These are phyloP conservation scores for human (Homo sapiens) DNA, from an alignment of 2,113 vertebrate species.

Conservation along the genomic window DNA sequence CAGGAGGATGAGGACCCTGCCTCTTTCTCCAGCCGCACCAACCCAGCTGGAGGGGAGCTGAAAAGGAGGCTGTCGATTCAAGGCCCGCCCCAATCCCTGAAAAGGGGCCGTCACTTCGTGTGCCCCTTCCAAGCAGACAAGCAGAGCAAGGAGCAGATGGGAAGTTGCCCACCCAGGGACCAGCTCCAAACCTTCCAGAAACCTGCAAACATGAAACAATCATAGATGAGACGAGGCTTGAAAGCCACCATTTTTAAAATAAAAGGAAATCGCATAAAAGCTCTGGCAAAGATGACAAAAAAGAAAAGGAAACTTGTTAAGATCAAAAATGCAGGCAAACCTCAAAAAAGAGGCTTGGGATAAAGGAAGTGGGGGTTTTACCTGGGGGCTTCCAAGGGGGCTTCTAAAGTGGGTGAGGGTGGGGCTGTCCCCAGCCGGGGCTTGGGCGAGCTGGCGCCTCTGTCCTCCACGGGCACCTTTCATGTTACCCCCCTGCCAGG, in stretches of 20 bases:
- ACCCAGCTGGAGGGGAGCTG: background rate
- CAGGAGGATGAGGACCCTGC: fast-evolving
- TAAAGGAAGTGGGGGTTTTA: constrained; percentile 76
- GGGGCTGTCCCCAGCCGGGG: constrained; percentile 31
- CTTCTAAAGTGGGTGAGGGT: constrained; percentile 72
- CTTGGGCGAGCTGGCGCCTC: constrained; percentile 62
- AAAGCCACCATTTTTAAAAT: constrained; percentile 77
- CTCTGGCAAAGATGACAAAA: constrained; percentile 82
- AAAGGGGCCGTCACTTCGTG: background rate
- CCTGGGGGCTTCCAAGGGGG: constrained; percentile 76
- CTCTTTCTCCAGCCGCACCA: background rate
- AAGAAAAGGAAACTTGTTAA: constrained; percentile 79
- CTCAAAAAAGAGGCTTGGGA: constrained; percentile 80
- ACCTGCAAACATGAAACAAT: constrained; percentile 84
- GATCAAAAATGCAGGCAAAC: constrained; percentile 83
- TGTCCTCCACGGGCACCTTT: constrained; percentile 72
- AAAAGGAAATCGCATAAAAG: constrained; percentile 81
- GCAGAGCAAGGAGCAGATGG: constrained; percentile 49
- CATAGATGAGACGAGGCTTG: constrained; percentile 81
- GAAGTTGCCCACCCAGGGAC: constrained; percentile 65
- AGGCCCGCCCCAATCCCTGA: background rate
- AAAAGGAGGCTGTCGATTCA: background rate
- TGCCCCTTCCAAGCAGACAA: background rate
- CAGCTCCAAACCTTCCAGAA: constrained; percentile 77
- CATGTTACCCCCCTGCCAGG: constrained; percentile 56